These are phyloP conservation scores for Phania funesta DNA, from an alignment of 2,888 invertebrate genomes.

Conservation along the genomic window DNA sequence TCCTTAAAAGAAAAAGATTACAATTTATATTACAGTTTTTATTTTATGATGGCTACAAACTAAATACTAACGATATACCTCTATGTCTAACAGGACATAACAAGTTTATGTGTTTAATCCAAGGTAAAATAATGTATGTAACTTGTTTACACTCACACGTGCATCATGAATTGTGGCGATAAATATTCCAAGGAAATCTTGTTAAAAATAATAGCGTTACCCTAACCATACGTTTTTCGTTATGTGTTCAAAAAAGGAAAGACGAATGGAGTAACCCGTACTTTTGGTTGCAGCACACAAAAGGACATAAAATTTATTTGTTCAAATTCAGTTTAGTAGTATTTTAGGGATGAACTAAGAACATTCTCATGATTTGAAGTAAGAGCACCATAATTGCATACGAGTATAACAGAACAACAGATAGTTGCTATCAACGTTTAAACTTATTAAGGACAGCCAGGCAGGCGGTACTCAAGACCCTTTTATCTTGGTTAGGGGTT, in stretches of 20 bases:
- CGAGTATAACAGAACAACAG: too few species aligned
- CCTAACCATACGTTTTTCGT: conserved; percentile 1
- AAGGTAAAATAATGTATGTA: background rate
- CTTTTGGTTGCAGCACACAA: too few species aligned
- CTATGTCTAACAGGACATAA: background rate
- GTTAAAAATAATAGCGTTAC: conserved; percentile 35
- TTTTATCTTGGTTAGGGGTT: too few species aligned
- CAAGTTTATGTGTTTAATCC: background rate
- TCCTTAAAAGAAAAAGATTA: background rate
- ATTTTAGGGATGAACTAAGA: too few species aligned
- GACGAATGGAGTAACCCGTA: background rate
- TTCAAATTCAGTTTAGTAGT: too few species aligned
- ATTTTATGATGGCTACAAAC: conserved; percentile 31
- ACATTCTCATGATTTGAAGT: too few species aligned
- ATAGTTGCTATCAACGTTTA: too few species aligned
- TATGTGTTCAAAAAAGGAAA: background rate
- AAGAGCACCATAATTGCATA: too few species aligned
- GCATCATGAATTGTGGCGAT: background rate
- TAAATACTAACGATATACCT: conserved; percentile 32
- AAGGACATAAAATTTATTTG: too few species aligned
- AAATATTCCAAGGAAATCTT: conserved; percentile 16
- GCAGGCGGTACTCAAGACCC: too few species aligned
- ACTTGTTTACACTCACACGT: background rate
- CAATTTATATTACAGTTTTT: conserved; percentile 46
- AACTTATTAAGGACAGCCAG: too few species aligned